Percentiles rank a stretch among this genome's conserved stretches.
Conservation (phyloP, 2,113 vertebrate genomes). For the Tyto alba region DNA sequence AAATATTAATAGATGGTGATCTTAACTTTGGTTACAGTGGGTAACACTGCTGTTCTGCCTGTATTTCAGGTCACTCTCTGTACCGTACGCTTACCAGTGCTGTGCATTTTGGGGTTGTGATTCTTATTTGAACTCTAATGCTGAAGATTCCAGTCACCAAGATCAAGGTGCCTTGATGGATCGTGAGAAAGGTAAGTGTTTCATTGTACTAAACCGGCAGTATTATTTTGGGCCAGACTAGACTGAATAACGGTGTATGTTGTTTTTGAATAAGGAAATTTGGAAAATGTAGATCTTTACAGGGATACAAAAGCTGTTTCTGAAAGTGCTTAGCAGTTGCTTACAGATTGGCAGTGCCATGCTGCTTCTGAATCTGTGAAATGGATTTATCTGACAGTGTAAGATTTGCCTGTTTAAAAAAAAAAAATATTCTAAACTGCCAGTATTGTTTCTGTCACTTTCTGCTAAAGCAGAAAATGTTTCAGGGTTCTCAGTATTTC, state of each 20-base stretch:
- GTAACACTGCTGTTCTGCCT: background rate
- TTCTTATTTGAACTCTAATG: slow-evolving; percentile 69
- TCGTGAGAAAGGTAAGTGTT: slow-evolving; percentile 66
- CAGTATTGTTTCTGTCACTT: background rate
- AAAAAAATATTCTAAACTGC: background rate
- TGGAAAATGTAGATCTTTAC: background rate
- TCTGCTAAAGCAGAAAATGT: background rate
- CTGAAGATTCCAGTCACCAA: slow-evolving; percentile 74
- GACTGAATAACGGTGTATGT: background rate
- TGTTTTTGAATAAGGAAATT: background rate
- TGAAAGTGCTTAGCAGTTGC: background rate
- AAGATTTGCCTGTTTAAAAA: background rate
- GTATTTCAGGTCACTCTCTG: slow-evolving; percentile 85
- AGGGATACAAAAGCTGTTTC: background rate
- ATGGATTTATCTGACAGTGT: background rate
- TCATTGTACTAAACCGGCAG: background rate
- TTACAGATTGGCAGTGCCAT: background rate
- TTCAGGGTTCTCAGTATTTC: background rate
- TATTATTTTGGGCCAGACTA: background rate
- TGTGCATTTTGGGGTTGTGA: slow-evolving; percentile 93
- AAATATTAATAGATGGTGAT: background rate
- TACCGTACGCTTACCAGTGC: slow-evolving; percentile 97
- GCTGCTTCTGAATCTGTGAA: background rate
- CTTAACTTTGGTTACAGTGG: background rate
- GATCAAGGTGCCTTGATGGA: slow-evolving; percentile 60